Evolutionary conservation across 2,797 vertebrate species (phyloP).

Genomic region (Girardinus metallicus): DNA sequence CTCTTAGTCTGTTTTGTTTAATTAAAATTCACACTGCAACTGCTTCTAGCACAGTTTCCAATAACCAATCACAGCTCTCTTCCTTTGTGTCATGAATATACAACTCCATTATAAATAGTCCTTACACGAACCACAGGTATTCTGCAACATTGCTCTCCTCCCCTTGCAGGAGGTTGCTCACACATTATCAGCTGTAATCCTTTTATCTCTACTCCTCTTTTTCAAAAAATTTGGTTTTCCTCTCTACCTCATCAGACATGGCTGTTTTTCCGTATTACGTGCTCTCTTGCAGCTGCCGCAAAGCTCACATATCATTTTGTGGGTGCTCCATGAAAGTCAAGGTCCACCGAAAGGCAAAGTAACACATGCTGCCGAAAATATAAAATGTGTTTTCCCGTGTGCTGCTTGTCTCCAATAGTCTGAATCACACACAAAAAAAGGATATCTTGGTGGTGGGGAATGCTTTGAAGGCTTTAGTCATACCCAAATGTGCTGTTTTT

Average conservation of each 20-base stretch:
- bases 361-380: slow-evolving; percentile 64
- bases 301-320: slow-evolving; percentile 67
- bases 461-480: slow-evolving; percentile 78
- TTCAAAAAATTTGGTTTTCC: slow-evolving; percentile 56
- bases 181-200: slow-evolving; percentile 66
- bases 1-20: slow-evolving; percentile 16
- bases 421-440: slow-evolving; percentile 45
- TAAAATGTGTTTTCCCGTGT: slow-evolving; percentile 57
- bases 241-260: slow-evolving; percentile 66
- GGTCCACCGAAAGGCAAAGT: slow-evolving; percentile 63
- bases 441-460: slow-evolving; percentile 60
- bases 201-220: slow-evolving; percentile 63
- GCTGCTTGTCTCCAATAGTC: slow-evolving; percentile 49
- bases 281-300: slow-evolving; percentile 57
- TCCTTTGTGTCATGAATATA: slow-evolving; percentile 42
- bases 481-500: slow-evolving; percentile 74
- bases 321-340: slow-evolving; percentile 50
- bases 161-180: slow-evolving; percentile 54
- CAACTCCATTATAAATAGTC: slow-evolving; percentile 52
- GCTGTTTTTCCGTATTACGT: slow-evolving; percentile 54
- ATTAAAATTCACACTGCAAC: slow-evolving; percentile 19
- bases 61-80: slow-evolving; percentile 29
- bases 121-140: slow-evolving; percentile 64
- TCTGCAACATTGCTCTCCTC: slow-evolving; percentile 45
- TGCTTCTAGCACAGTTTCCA: slow-evolving; percentile 7